Percentiles rank a stretch among this genome's conserved stretches.
Conservation (phyloP, 2,113 vertebrate genomes). For the Hystrix cristata region DNA sequence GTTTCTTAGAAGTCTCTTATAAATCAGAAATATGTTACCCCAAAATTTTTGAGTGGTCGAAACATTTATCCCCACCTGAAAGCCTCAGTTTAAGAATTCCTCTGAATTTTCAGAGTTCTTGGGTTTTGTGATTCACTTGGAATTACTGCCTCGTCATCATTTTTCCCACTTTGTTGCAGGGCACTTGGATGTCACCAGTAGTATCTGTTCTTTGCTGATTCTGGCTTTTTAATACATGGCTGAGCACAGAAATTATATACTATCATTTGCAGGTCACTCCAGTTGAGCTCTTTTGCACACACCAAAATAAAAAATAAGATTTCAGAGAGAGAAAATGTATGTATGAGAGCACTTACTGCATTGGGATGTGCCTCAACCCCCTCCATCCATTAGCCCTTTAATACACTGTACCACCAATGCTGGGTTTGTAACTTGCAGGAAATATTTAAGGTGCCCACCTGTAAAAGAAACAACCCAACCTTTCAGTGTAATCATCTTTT, state of each 20-base stretch:
- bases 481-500: not conserved
- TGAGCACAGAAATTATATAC: not conserved
- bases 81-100: not conserved
- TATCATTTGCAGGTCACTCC: not conserved
- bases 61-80: not conserved
- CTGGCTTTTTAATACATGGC: not conserved
- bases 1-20: not conserved
- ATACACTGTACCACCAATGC: not conserved
- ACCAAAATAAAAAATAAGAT: not conserved
- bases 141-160: not conserved
- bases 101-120: not conserved
- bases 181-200: not conserved
- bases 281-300: not conserved
- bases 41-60: not conserved
- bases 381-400: not conserved
- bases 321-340: not conserved
- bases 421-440: not conserved
- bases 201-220: not conserved
- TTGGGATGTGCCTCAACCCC: fast-evolving
- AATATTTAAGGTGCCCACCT: not conserved
- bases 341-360: not conserved
- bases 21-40: not conserved
- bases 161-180: not conserved
- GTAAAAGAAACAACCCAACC: not conserved
- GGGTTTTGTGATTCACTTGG: not conserved